These are phyloP conservation scores for Pelecanus crispus DNA, from an alignment of 2,113 vertebrate genomes.

Conservation along the genomic window DNA sequence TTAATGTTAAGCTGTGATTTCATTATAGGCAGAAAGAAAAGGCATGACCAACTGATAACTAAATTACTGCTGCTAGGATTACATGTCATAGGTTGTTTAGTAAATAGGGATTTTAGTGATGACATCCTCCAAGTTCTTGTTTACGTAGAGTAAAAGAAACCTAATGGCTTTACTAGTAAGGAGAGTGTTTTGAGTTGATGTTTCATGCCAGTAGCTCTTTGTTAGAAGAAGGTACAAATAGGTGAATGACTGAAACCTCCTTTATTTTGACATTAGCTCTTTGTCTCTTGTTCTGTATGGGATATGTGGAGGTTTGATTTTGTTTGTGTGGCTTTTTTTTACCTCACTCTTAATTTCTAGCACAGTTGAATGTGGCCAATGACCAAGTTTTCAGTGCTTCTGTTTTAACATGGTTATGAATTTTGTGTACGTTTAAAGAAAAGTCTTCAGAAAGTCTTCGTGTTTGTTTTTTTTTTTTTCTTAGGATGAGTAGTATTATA, in stretches of 20 bases:
- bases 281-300: not conserved
- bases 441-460: not conserved
- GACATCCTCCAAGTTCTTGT: not conserved
- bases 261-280: not conserved
- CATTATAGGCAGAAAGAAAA: not conserved
- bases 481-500: not conserved
- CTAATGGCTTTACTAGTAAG: not conserved
- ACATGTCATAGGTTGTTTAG: not conserved
- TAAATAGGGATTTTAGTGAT: not conserved
- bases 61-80: not conserved
- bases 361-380: not conserved
- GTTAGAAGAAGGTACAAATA: not conserved
- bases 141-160: not conserved
- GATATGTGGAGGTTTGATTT: not conserved
- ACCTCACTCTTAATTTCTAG: not conserved
- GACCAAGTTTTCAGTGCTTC: not conserved
- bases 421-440: not conserved
- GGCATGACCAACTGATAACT: not conserved
- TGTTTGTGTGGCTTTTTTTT: not conserved
- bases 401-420: not conserved
- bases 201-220: not conserved
- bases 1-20: not conserved
- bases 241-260: not conserved
- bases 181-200: not conserved
- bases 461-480: not conserved